Evolutionary conservation across 2,797 vertebrate species (phyloP), one percentile per base, ranked within the genome.

Genomic region (Periparus ater): DNA sequence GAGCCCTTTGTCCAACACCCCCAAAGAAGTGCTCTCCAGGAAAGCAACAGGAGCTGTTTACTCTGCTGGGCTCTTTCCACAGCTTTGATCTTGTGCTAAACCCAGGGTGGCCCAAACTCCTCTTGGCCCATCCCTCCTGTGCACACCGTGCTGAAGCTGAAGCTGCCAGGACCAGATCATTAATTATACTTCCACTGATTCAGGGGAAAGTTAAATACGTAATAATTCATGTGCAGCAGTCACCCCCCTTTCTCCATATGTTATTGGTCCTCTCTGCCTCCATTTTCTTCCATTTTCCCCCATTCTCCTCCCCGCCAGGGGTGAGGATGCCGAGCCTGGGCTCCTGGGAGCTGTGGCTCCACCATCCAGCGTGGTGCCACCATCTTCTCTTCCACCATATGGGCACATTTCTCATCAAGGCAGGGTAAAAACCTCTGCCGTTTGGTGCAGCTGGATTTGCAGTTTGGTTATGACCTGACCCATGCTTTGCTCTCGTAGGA

Each of bases 401-500:
- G 1, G 54, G n/a, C 66, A 63, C 45, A 17, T 55, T 11, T 20
- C 5, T 30, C 48, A 14, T 17, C 42, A 42, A 9, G 54, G 36
- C 0, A 16, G 2, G 0, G 36, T 7, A 12, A 38, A 45, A 19
- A 38, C 48, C 76, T 5, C 1, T 18, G 13, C 5, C 5, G 1
- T 7, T 26, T 13, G 45, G 11, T 11, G 54, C 76, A 62, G 40
- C 0, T 5, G n/a, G 7, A 29, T 25, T 54, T 57, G 78, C 12
- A 44, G 34, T 36, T 44, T 48, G 70, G 47, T 17, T 22, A 34
- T 12, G 23, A 23, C 16, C 11, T 34, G 65, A 8, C 17, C 51
- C 11, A 0, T 2, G 45, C 55, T 84, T 34, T 68, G 51, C 45
- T 68, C 36, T 3, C 0, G 0, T 0, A 6, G 55, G 26, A 40